Evolutionary conservation across 2,888 invertebrate species (phyloP), one percentile per base, ranked within the genome.

Genomic region (Exephanes ischioxanthus): DNA sequence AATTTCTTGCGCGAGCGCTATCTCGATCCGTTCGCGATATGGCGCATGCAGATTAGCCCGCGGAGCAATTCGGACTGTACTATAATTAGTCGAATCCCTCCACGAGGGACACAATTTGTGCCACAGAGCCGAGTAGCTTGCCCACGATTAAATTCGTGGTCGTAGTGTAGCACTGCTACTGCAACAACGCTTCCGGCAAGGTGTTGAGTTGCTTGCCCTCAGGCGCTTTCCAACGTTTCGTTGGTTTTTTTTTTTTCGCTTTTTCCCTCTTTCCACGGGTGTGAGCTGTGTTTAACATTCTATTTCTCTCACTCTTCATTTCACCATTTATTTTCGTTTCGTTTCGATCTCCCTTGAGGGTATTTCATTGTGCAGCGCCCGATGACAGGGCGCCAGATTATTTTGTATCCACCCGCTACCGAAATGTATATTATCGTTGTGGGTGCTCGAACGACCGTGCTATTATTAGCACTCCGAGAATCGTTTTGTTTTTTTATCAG

Each of bases 121-220:
- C 45, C 72, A 68, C 41, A 58, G 33, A 66, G 45, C 41, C 80
- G 67, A 19, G 11, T 22, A 58, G 80, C 66, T 63, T 78, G 73
- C n/a, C 33, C 63, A 41, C 71, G 55, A 79, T 80, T 63, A 67
- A 77, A 26, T 73, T 79, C 19, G 53, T 66, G 68, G 72, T 51
- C 22, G 70, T 53, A 72, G 61, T 72, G 78, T 76, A 53, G 70
- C 72, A 61, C 71, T 71, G 58, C 76, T 51, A 77, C 76, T 61
- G 79, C 51, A 77, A 76, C 16, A 82, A 77, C 76, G 76, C 61
- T 85, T 85, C 79, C 80, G 83, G 79, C 79, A 75, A 78, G 79
- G 72, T 71, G 78, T 68, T 71, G 78, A 78, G 63, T 76, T 66
- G 30, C 76, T 77, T 63, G 45, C 72, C 72, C 68, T 53, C 80